phyloP scores from a whole-genome alignment of 2,888 invertebrate genomes.

The Tribolium freemani region DNA sequence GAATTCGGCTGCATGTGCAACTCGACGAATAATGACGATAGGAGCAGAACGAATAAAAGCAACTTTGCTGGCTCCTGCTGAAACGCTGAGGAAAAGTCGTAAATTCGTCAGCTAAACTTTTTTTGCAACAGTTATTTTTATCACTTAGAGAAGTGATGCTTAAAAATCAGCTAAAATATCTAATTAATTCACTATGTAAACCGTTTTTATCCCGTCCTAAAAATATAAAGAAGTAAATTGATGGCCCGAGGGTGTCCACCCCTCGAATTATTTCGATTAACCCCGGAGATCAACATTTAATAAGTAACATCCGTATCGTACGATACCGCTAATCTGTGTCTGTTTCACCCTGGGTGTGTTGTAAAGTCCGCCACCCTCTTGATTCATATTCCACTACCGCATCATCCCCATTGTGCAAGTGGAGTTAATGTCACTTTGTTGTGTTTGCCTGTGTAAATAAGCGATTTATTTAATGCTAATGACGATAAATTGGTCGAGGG shows the following conservation, averaged over 20 bases:
- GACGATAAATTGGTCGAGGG: conserved; percentile 56
- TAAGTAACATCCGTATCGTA: conserved; percentile 67
- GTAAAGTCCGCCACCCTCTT: conserved; percentile 44
- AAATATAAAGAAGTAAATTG: not conserved
- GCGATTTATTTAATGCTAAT: conserved; percentile 63
- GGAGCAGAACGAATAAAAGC: not conserved
- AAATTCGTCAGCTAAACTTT: not conserved
- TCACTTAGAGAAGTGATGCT: too few species aligned
- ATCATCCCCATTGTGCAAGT: conserved; percentile 58
- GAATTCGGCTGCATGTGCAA: not conserved
- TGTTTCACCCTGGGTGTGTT: conserved; percentile 46
- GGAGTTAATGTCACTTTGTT: conserved; percentile 56
- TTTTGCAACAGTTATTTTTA: too few species aligned
- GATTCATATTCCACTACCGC: conserved; percentile 50
- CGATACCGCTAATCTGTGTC: conserved; percentile 65
- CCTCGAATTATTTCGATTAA: conserved; percentile 67
- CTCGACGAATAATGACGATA: not conserved
- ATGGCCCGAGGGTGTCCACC: conserved; percentile 55
- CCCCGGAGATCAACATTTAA: conserved; percentile 66
- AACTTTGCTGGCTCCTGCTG: not conserved
- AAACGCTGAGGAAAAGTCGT: not conserved
- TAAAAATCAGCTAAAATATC: not conserved
- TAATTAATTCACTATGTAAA: not conserved
- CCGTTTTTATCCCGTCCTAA: not conserved
- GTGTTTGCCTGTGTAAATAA: conserved; percentile 62